Evolutionary conservation across 2,888 invertebrate genomes (phyloP), one percentile per base, ranked within the genome.

Genomic region (Octonoba sinensis): DNA sequence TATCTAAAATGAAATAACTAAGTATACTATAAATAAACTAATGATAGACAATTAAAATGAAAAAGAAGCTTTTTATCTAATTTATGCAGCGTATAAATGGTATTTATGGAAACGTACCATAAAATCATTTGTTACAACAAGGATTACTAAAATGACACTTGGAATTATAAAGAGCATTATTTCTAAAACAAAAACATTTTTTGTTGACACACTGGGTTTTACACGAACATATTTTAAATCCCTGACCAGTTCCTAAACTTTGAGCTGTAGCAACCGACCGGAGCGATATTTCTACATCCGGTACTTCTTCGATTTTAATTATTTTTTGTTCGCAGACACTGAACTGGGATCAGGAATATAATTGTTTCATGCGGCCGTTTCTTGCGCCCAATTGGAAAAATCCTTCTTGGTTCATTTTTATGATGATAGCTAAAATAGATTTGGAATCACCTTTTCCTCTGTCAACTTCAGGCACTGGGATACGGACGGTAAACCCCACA

Each of bases 301-400:
- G 67, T 67, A 75, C 75, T 74, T 74, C 74, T 74, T 74, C 59
- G 59, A 76, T 76, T 62, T 69, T 69, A 69, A 70, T 76, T 76
- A 76, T 62, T 69, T 76, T 76, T 76, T 76, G 62, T 69, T 76
- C 69, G 44, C 76, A 76, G 76, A 76, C 77, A 70, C 70, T 77
- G 77, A 70, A 77, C 62, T 77, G 77, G 70, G 70, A 77, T 77
- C 70, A 47, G 77, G 77, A 77, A 77, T 77, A n/a, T n/a, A n/a
- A n/a, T n/a, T n/a, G n/a, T n/a, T n/a, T n/a, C n/a, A n/a, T n/a
- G n/a, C n/a, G n/a, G n/a, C n/a, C n/a, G n/a, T n/a, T n/a, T n/a
- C n/a, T n/a, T n/a, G n/a, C n/a, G n/a, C n/a, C n/a, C n/a, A n/a
- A n/a, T n/a, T n/a, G n/a, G n/a, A n/a, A n/a, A n/a, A n/a, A n/a